These are phyloP conservation scores for Tokudaia muenninki DNA, from an alignment of 2,797 vertebrate genomes.

Conservation along the genomic window DNA sequence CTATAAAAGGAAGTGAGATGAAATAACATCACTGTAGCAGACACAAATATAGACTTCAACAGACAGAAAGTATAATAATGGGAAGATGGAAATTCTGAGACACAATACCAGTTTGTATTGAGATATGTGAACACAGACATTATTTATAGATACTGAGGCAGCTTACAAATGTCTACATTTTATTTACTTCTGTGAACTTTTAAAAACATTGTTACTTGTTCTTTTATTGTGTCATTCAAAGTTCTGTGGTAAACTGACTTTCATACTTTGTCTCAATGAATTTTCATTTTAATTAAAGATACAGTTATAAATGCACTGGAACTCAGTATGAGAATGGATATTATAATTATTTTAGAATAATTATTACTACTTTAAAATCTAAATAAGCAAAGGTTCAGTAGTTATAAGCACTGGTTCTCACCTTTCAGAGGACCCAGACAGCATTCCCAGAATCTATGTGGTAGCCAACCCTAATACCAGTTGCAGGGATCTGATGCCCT, in stretches of 20 bases:
- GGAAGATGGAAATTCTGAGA: neutral
- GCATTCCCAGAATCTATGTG: neutral
- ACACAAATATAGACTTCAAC: neutral
- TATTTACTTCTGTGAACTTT: neutral
- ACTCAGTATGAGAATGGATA: neutral
- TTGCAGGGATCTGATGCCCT: neutral
- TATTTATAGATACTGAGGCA: neutral
- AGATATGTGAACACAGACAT: constrained; percentile 18
- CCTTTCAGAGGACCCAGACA: neutral
- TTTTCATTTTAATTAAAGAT: constrained; percentile 45
- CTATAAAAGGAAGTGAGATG: neutral
- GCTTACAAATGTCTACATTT: constrained; percentile 36
- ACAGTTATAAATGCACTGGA: neutral
- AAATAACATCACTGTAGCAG: neutral
- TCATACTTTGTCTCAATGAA: neutral
- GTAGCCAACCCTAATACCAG: neutral
- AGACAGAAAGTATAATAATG: neutral
- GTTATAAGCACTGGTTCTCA: neutral
- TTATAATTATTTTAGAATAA: neutral
- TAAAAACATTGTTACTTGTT: neutral
- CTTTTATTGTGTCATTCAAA: neutral
- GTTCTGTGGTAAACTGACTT: constrained; percentile 49
- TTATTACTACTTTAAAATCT: constrained; percentile 21
- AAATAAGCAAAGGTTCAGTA: neutral
- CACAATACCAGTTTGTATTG: neutral